These are phyloP conservation scores for Salvelinus namaycush DNA, from an alignment of 2,113 vertebrate species.

Conservation along the genomic window DNA sequence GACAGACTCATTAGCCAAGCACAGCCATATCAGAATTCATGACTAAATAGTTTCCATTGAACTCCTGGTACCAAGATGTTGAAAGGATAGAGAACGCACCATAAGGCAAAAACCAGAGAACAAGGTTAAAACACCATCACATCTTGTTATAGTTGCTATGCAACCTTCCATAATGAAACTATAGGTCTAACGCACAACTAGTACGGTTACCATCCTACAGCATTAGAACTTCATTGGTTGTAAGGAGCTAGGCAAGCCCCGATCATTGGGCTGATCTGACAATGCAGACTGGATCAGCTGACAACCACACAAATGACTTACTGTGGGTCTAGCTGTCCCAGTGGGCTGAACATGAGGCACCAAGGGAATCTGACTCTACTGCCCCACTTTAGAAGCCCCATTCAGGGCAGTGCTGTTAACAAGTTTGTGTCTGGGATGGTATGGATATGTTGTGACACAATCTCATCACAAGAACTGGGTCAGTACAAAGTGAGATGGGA, in stretches of 20 bases:
- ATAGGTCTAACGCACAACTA: no score
- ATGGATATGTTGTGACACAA: conserved; percentile 22
- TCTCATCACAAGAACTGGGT: conserved; percentile 39
- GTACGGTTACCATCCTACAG: no score
- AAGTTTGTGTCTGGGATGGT: conserved; percentile 25
- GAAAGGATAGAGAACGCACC: neutral
- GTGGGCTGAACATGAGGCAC: conserved; percentile 28
- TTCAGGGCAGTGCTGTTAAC: conserved; percentile 48
- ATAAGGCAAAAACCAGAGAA: neutral
- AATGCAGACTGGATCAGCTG: conserved; percentile 18
- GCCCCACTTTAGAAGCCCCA: conserved; percentile 53
- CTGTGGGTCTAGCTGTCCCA: conserved; percentile 11
- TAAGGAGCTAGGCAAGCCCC: neutral
- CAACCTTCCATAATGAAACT: no score
- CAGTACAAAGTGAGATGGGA: conserved; percentile 25
- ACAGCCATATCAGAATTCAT: neutral
- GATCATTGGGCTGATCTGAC: neutral
- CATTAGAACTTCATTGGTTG: no score
- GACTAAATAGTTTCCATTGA: no score
- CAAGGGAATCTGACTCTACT: conserved; percentile 40
- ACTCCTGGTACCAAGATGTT: no score
- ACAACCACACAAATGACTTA: conserved; percentile 24
- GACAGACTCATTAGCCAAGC: neutral
- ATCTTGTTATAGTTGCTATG: no score
- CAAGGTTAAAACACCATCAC: neutral